phyloP scores from a whole-genome alignment of 2,888 invertebrate species.

The Altica lythri region DNA sequence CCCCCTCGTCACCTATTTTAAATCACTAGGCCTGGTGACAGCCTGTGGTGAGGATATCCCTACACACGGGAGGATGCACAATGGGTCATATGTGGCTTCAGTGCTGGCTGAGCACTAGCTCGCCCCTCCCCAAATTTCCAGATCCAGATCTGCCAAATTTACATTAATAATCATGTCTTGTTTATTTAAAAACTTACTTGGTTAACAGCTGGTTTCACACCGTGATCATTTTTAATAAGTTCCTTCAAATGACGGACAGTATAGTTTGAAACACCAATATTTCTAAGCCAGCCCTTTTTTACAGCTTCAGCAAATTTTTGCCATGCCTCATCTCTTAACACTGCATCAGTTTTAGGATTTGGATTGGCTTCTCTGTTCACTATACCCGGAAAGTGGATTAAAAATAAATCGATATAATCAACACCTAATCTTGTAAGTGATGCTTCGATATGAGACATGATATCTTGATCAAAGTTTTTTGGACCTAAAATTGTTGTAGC shows the following conservation, averaged over 20 bases:
- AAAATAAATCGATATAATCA: constrained; percentile 75
- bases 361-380: constrained; percentile 57
- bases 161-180: neutral
- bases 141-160: neutral
- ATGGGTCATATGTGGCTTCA: no score
- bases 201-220: constrained; percentile 70
- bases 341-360: constrained; percentile 62
- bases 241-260: constrained; percentile 70
- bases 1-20: no score
- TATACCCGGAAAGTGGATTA: constrained; percentile 83
- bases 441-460: constrained; percentile 58
- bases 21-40: no score
- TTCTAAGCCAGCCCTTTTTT: constrained; percentile 63
- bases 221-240: constrained; percentile 60
- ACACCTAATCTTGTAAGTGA: constrained; percentile 68
- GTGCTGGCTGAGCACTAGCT: no score
- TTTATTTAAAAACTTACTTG: constrained; percentile 62
- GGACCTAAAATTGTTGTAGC: constrained; percentile 64
- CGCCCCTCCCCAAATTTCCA: no score
- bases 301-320: constrained; percentile 66
- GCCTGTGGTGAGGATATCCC: no score
- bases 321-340: constrained; percentile 70
- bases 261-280: constrained; percentile 85
- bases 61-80: no score
- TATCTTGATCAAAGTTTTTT: constrained; percentile 60